Base-by-base conservation (phyloP, 1,140 invertebrate genomes). In the Theocolax elegans region DNA sequence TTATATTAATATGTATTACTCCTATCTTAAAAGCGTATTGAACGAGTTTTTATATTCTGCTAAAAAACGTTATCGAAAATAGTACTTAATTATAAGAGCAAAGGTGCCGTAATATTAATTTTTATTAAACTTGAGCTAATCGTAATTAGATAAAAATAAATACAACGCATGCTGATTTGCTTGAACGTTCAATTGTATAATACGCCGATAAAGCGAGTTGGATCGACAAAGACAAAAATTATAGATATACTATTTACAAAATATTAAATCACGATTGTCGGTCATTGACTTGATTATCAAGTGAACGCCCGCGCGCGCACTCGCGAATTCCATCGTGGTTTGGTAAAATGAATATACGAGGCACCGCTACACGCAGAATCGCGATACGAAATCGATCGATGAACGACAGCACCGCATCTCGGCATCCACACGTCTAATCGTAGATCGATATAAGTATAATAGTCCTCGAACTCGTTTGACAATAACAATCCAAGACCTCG, bases 171-270 rank as follows among this genome's bases (percentile, higher is more conserved):
- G n/a, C n/a, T n/a, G n/a, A n/a, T n/a, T n/a, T n/a, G n/a, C n/a
- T n/a, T n/a, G n/a, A n/a, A n/a, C n/a, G n/a, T n/a, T n/a, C n/a
- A n/a, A n/a, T n/a, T n/a, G n/a, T n/a, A n/a, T n/a, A n/a, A n/a
- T n/a, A n/a, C n/a, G n/a, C n/a, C n/a, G n/a, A n/a, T n/a, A n/a
- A n/a, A n/a, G n/a, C n/a, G n/a, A n/a, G n/a, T n/a, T n/a, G n/a
- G n/a, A n/a, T n/a, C n/a, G n/a, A n/a, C n/a, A n/a, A n/a, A n/a
- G n/a, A n/a, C n/a, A n/a, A n/a, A n/a, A n/a, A n/a, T n/a, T n/a
- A n/a, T n/a, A n/a, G n/a, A n/a, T n/a, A 63, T 49, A n/a, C 31
- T 53, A 64, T 53, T 64, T 40, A 38, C 19, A 40, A 64, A 65
- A 65, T 53, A 53, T 40, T 13, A 17, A 8, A 29, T 21, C n/a